Percentiles rank a stretch among this genome's conserved stretches.
These are phyloP conservation scores for Eclectus roratus DNA, from an alignment of 2,113 vertebrate species.

Conservation along the genomic window DNA sequence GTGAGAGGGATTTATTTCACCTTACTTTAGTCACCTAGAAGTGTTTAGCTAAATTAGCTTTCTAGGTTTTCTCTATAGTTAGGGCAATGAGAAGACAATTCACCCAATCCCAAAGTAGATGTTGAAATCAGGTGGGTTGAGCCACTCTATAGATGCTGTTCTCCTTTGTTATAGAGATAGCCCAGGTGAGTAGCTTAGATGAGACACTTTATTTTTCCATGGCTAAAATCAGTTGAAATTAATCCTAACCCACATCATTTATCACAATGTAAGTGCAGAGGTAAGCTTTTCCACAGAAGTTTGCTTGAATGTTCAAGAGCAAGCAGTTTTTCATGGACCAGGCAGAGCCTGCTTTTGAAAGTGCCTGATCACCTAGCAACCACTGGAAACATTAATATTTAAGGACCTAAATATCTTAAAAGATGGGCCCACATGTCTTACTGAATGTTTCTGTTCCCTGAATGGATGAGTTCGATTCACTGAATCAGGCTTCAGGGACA, in stretches of 20 bases:
- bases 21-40: background rate
- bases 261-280: slow-evolving; percentile 27
- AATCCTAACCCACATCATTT: slow-evolving; percentile 11
- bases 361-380: slow-evolving; percentile 1
- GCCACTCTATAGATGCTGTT: background rate
- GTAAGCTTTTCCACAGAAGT: slow-evolving; percentile 20
- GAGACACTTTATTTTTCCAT: background rate
- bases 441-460: slow-evolving; percentile 46
- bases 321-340: background rate
- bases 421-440: slow-evolving; percentile 3
- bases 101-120: background rate
- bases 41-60: background rate
- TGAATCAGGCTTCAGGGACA: slow-evolving; percentile 48
- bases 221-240: slow-evolving; percentile 11
- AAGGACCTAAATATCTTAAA: slow-evolving; percentile 53
- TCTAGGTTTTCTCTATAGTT: background rate
- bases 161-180: background rate
- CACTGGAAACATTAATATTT: slow-evolving; percentile 33
- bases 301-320: slow-evolving; percentile 19
- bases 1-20: slow-evolving; percentile 5
- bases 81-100: background rate
- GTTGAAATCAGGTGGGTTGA: background rate
- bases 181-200: background rate
- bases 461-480: slow-evolving; percentile 55
- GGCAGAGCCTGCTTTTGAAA: slow-evolving; percentile 5